Conservation (phyloP, 1,140 invertebrate genomes). For the Plodia interpunctella region DNA sequence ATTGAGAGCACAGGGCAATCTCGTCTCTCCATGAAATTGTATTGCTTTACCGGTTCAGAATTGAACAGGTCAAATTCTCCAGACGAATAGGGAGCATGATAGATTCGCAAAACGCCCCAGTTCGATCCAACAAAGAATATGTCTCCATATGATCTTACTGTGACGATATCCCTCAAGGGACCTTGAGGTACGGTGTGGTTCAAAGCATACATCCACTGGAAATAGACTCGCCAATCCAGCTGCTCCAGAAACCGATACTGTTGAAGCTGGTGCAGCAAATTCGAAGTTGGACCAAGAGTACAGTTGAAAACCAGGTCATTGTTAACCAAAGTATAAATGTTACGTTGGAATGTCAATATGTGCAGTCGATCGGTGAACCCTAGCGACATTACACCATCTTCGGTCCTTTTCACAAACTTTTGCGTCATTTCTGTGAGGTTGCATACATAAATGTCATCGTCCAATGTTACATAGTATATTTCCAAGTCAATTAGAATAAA, state of each 20-base stretch:
- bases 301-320: constrained; percentile 22
- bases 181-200: constrained; percentile 37
- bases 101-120: constrained; percentile 54
- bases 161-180: constrained; percentile 40
- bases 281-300: constrained; percentile 16
- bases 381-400: constrained; percentile 35
- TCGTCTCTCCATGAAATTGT: constrained; percentile 48
- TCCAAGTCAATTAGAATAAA: constrained; percentile 32
- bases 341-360: constrained; percentile 36
- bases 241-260: constrained; percentile 38
- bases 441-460: constrained; percentile 41
- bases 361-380: constrained; percentile 31
- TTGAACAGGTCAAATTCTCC: constrained; percentile 50
- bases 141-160: constrained; percentile 42
- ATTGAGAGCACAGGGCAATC: constrained; percentile 44
- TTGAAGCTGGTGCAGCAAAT: constrained; percentile 31
- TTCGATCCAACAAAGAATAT: constrained; percentile 49
- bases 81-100: constrained; percentile 41
- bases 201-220: constrained; percentile 48
- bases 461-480: constrained; percentile 40
- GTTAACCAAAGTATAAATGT: constrained; percentile 31
- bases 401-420: constrained; percentile 18
- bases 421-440: constrained; percentile 18
- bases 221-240: constrained; percentile 40
- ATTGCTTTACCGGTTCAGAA: constrained; percentile 46